Percentiles rank a stretch among this genome's conserved stretches.
These are phyloP conservation scores for Nannoperca australis DNA, from an alignment of 2,797 vertebrate genomes.

Conservation along the genomic window DNA sequence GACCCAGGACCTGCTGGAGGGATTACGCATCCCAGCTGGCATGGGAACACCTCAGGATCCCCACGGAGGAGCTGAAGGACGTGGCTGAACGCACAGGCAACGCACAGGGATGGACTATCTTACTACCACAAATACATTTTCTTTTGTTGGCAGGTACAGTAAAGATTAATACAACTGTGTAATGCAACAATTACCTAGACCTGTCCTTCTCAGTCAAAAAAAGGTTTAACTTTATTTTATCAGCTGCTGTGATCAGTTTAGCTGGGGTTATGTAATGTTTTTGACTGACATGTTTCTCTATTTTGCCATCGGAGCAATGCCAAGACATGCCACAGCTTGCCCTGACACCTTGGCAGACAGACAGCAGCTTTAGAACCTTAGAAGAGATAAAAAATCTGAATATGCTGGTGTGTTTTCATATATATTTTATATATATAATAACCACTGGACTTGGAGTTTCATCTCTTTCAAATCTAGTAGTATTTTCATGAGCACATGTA, in stretches of 20 bases:
- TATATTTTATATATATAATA: no score
- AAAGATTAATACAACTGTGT: not conserved
- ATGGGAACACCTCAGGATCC: slow-evolving; percentile 12
- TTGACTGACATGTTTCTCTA: slow-evolving; percentile 3
- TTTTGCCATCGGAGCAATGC: not conserved
- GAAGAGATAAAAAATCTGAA: not conserved
- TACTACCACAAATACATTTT: slow-evolving; percentile 18
- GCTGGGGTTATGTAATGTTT: not conserved
- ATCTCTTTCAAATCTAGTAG: slow-evolving; percentile 1
- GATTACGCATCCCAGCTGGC: slow-evolving; percentile 43
- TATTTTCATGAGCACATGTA: not conserved
- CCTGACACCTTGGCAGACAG: not conserved
- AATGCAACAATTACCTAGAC: slow-evolving; percentile 24
- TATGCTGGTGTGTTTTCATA: not conserved
- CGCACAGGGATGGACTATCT: no score
- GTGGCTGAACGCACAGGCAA: no score
- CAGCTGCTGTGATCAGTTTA: not conserved
- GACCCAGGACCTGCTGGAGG: slow-evolving; percentile 24
- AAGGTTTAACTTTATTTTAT: not conserved
- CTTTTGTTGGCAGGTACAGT: slow-evolving; percentile 34
- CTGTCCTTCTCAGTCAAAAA: not conserved
- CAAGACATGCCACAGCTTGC: slow-evolving; percentile 5
- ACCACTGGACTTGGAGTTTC: not conserved
- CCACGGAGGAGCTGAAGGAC: slow-evolving; percentile 20
- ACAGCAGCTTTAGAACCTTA: slow-evolving; percentile 17